Percentiles rank a stretch among this genome's conserved stretches.
Conservation (phyloP, 2,797 vertebrate genomes). For the Picus viridis region DNA sequence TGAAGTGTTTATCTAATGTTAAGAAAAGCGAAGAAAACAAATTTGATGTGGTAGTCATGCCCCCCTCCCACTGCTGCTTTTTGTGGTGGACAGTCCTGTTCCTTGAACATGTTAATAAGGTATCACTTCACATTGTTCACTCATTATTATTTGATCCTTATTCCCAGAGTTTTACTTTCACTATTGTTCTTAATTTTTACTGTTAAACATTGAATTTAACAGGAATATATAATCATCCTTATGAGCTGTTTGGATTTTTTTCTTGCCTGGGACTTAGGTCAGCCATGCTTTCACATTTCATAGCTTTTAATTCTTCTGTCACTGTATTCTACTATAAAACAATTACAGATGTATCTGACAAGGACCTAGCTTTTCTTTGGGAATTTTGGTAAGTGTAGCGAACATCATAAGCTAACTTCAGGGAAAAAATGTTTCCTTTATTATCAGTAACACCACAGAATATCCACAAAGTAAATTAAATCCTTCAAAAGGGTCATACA, state of each 20-base stretch:
- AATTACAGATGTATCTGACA: neutral
- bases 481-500: neutral
- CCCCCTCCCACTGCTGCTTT: neutral
- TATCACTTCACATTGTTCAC: neutral
- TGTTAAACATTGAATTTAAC: neutral
- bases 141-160: neutral
- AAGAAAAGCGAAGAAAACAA: neutral
- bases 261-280: neutral
- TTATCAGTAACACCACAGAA: neutral
- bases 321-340: neutral
- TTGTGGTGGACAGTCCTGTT: neutral
- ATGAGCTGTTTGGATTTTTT: neutral
- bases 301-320: neutral
- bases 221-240: neutral
- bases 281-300: neutral
- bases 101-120: neutral
- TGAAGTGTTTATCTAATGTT: neutral
- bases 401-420: neutral
- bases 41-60: neutral
- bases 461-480: neutral
- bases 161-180: neutral
- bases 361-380: neutral
- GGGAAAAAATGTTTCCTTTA: neutral
- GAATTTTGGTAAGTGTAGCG: neutral
- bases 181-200: neutral